phyloP scores from a whole-genome alignment of 2,797 vertebrate species.

The Anguilla megastoma region DNA sequence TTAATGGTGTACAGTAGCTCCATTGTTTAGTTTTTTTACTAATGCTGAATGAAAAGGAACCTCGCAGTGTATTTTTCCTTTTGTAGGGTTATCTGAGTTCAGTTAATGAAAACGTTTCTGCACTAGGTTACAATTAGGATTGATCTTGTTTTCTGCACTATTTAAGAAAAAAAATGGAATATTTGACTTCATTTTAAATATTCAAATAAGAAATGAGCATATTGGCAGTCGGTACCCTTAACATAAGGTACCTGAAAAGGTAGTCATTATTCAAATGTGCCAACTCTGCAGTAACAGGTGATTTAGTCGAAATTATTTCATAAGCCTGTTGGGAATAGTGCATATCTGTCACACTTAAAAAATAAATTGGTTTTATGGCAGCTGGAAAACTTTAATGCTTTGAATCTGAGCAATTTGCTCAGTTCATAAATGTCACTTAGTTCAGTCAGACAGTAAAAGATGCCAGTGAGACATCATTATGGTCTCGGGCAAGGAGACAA shows the following conservation, averaged over 20 bases:
- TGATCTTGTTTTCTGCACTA: background rate
- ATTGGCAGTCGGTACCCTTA: background rate
- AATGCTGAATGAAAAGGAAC: background rate
- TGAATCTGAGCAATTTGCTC: slow-evolving; percentile 23
- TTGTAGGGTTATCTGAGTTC: background rate
- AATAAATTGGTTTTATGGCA: slow-evolving; percentile 12
- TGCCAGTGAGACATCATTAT: background rate
- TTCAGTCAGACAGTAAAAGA: slow-evolving; percentile 25
- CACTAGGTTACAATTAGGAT: background rate
- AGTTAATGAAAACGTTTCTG: background rate
- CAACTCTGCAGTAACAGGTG: slow-evolving; percentile 11
- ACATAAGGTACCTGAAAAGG: background rate
- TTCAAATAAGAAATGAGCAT: slow-evolving; percentile 5
- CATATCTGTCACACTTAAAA: slow-evolving; percentile 27
- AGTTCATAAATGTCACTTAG: slow-evolving; percentile 29
- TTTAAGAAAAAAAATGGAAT: background rate
- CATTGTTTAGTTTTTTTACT: background rate
- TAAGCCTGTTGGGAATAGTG: slow-evolving; percentile 18
- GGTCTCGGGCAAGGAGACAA: slow-evolving; percentile 38
- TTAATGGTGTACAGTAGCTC: slow-evolving; percentile 3
- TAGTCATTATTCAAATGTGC: slow-evolving; percentile 6
- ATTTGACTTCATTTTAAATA: background rate
- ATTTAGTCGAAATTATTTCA: slow-evolving; percentile 32
- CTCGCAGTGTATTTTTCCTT: background rate
- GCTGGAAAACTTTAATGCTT: slow-evolving; percentile 7